These are phyloP conservation scores for Notechis scutatus DNA, from an alignment of 2,113 vertebrate species.

Conservation along the genomic window DNA sequence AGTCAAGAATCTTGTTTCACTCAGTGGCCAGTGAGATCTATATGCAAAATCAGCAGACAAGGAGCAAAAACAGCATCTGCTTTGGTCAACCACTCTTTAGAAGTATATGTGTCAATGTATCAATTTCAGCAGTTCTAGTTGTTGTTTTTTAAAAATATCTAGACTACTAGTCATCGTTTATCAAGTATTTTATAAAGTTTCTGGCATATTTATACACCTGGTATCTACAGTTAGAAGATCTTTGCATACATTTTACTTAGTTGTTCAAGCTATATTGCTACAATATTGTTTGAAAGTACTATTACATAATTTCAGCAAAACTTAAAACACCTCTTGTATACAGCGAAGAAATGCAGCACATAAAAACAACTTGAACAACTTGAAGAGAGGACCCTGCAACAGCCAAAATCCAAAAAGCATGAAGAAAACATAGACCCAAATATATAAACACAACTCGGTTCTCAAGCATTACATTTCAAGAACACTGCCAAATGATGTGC, in stretches of 20 bases:
- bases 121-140: background rate
- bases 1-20: background rate
- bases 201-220: background rate
- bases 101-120: background rate
- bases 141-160: background rate
- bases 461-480: background rate
- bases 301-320: background rate
- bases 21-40: background rate
- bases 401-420: background rate
- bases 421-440: background rate
- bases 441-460: background rate
- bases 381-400: background rate
- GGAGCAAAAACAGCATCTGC: background rate
- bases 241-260: background rate
- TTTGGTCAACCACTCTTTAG: background rate
- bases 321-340: background rate
- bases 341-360: background rate
- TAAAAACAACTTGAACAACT: background rate
- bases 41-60: background rate
- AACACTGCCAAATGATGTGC: background rate
- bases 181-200: background rate
- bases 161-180: background rate
- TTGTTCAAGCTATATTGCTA: background rate
- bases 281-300: background rate
- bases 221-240: background rate